Evolutionary conservation across 2,888 invertebrate species (phyloP), one percentile per base, ranked within the genome.

Genomic region (Lycaena phlaeas): DNA sequence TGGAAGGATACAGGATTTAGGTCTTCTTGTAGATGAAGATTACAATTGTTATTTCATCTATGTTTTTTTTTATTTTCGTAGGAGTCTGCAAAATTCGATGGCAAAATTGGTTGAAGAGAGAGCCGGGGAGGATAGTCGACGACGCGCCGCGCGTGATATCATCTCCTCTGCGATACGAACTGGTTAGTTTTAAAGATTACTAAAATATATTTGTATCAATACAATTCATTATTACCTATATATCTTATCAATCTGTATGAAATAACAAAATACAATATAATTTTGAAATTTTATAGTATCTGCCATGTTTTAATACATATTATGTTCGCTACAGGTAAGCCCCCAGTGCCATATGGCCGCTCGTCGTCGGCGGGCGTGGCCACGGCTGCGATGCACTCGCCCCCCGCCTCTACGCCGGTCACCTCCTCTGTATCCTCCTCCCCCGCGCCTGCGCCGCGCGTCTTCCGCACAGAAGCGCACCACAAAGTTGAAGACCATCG

Each of bases 101-200:
- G 88, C 88, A 4, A 75, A 89, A 51, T 56, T 89, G 44, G 87
- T 79, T 15, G 88, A 86, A 49, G 85, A 82, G 53, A 79, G 77
- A 49, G 53, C 70, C 9, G 81, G 86, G 69, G 68, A 88, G 76
- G 64, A 85, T 65, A 56, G 53, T 39, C 66, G 79, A 38, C 78
- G 88, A 34, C 88, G 89, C 61, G 90, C 89, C 53, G 92, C 92
- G 1, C 87, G 91, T 40, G 90, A 89, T 61, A 90, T 92, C 56
- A 92, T 92, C 50, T 89, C 91, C 48, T 87, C 89, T 64, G 91
- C 90, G 53, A 89, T 92, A 59, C 87, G 81, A 46, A 79, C 82
- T 46, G 84, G 84, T 81, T n/a, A n/a, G n/a, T n/a, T n/a, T n/a
- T n/a, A n/a, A n/a, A n/a, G n/a, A n/a, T n/a, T n/a, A n/a, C n/a